Evolutionary conservation across 2,113 vertebrate species (phyloP).

Genomic region (Menura novaehollandiae): DNA sequence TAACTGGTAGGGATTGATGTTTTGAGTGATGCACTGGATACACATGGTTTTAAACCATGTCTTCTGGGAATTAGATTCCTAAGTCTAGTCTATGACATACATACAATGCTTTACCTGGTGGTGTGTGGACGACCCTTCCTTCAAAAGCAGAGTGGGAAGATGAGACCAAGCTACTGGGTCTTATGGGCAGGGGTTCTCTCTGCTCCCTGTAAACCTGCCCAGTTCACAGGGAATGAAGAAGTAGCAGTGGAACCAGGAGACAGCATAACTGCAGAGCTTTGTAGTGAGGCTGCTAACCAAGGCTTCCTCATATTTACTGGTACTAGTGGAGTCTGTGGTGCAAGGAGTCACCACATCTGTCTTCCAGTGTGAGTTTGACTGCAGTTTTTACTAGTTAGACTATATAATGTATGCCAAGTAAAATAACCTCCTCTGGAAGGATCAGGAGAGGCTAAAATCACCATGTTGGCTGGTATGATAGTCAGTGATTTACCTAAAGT

Average conservation of each 20-base stretch:
- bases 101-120: neutral
- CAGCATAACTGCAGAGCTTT: neutral
- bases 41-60: neutral
- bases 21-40: neutral
- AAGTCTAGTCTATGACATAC: accelerated
- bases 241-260: neutral
- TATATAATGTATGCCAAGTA: neutral
- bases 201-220: neutral
- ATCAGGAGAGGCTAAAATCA: neutral
- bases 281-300: neutral
- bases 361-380: neutral
- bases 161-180: neutral
- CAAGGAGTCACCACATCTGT: neutral
- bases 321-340: neutral
- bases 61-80: neutral
- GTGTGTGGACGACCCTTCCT: neutral
- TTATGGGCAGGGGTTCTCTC: neutral
- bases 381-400: neutral
- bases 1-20: neutral
- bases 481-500: neutral
- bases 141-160: neutral
- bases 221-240: neutral
- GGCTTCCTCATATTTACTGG: neutral
- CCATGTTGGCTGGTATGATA: neutral
- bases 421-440: neutral